Conservation (phyloP, 2,888 invertebrate genomes). For the Spodoptera exigua region DNA sequence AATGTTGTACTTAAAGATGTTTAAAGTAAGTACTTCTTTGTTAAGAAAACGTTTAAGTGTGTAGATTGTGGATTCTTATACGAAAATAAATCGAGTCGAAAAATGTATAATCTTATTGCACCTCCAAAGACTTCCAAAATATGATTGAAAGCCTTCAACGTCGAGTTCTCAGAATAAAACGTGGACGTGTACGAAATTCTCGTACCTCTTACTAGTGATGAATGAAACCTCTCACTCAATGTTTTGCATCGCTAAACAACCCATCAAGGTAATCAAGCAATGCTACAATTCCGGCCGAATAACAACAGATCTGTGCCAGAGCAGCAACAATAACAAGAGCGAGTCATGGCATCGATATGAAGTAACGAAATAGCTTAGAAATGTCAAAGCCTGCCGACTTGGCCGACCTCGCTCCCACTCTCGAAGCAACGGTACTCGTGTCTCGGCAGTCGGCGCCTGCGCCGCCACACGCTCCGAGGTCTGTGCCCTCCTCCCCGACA, state of each 20-base stretch:
- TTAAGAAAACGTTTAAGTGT: too few species aligned
- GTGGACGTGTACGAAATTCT: conserved; percentile 19
- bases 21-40: too few species aligned
- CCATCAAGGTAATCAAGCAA: conserved; percentile 49
- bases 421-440: conserved; percentile 81
- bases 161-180: conserved; percentile 9
- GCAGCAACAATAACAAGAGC: conserved; percentile 69
- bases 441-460: conserved; percentile 75
- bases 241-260: conserved; percentile 32
- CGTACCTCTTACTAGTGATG: conserved; percentile 20
- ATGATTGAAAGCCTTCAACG: conserved; percentile 13
- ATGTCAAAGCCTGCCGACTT: conserved; percentile 79
- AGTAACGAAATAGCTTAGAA: conserved; percentile 81
- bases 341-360: conserved; percentile 74
- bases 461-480: conserved; percentile 77
- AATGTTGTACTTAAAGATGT: too few species aligned
- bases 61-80: not conserved
- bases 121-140: too few species aligned
- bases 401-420: conserved; percentile 83
- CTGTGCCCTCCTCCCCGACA: conserved; percentile 78
- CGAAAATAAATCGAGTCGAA: too few species aligned
- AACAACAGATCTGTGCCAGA: conserved; percentile 39
- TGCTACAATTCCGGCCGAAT: conserved; percentile 42
- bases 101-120: too few species aligned
- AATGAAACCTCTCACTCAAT: conserved; percentile 47